phyloP scores from a whole-genome alignment of 2,797 vertebrate genomes.

The Alfaro cultratus region DNA sequence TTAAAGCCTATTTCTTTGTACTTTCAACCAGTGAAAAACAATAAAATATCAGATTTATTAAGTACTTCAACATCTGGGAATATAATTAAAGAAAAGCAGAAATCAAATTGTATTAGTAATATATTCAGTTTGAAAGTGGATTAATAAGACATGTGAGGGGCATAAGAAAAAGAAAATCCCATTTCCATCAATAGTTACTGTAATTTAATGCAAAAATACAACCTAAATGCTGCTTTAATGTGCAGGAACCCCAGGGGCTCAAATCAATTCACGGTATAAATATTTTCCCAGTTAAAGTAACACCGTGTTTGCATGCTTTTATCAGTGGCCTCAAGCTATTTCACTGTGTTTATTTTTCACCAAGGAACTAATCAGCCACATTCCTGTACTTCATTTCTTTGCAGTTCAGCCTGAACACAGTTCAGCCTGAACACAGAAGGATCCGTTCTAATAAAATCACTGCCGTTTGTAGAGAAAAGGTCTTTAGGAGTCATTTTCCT shows the following conservation, averaged over 20 bases:
- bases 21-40: background rate
- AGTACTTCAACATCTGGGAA: background rate
- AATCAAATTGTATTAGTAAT: background rate
- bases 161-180: background rate
- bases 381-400: constrained; percentile 24
- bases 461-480: constrained; percentile 31
- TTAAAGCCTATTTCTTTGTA: background rate
- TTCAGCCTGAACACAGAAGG: constrained; percentile 34
- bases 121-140: background rate
- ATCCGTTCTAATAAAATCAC: constrained; percentile 34
- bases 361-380: constrained; percentile 20
- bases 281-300: background rate
- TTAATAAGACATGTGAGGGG: background rate
- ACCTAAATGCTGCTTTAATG: background rate
- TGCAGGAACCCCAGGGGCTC: background rate
- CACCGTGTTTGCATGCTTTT: constrained; percentile 14
- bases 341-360: constrained; percentile 13
- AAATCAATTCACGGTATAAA: background rate
- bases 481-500: constrained; percentile 46
- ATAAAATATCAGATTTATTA: background rate
- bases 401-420: constrained; percentile 32
- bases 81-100: background rate
- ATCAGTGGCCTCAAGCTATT: constrained; percentile 22
- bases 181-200: background rate
- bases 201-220: background rate